Conservation (phyloP, 2,113 vertebrate genomes). For the Zosterops hypoxanthus region DNA sequence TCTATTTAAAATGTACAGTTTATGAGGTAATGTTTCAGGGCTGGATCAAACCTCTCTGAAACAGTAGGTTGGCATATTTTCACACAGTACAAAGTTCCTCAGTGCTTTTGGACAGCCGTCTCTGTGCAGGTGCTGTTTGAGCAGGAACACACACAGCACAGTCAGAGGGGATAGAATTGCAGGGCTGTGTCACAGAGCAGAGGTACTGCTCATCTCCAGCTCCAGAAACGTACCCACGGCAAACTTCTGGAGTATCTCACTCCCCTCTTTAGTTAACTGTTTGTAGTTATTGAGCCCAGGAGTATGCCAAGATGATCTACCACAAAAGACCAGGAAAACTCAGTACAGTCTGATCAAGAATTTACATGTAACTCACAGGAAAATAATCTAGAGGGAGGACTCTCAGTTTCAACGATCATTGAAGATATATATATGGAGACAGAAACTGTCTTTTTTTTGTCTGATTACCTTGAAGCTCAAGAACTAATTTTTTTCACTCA, state of each 20-base stretch:
- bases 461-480: neutral
- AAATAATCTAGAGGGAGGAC: neutral
- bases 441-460: neutral
- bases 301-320: neutral
- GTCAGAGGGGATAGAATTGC: neutral
- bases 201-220: neutral
- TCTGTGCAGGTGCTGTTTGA: neutral
- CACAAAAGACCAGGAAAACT: neutral
- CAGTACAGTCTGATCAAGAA: neutral
- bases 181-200: neutral
- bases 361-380: neutral
- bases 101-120: neutral
- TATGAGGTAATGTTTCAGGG: neutral
- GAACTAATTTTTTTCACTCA: neutral
- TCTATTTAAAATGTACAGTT: neutral
- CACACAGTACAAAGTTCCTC: neutral
- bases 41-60: neutral
- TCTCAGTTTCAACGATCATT: neutral
- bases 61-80: neutral
- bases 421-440: neutral
- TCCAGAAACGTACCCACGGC: neutral
- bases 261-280: neutral
- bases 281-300: neutral
- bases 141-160: fast-evolving
- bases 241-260: neutral